These are phyloP conservation scores for Panagrolaimus sp. DNA, from an alignment of 1,140 invertebrate genomes.

Conservation along the genomic window DNA sequence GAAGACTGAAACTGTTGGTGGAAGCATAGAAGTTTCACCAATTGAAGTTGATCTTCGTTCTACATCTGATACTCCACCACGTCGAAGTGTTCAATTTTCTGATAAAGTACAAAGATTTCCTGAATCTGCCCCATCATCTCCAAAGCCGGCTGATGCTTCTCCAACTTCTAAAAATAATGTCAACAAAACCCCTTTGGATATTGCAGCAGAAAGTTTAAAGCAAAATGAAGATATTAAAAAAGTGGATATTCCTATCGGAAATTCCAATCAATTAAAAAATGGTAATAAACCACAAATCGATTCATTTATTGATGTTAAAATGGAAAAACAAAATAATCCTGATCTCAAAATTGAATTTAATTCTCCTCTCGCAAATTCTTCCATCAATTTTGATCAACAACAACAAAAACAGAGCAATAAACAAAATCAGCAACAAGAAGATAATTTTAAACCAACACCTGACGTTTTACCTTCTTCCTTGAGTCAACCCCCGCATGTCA, in stretches of 20 bases:
- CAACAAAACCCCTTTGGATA: neutral
- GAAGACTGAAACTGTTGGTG: too few relatives aligned
- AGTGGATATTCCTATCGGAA: neutral
- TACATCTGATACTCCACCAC: neutral
- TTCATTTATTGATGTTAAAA: neutral
- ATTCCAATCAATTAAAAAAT: neutral
- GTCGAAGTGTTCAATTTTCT: slow-evolving; percentile 3
- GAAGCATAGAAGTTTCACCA: neutral
- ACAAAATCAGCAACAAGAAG: too few relatives aligned
- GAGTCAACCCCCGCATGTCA: slow-evolving; percentile 3
- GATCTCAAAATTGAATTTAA: too few relatives aligned
- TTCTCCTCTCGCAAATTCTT: too few relatives aligned
- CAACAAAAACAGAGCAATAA: too few relatives aligned
- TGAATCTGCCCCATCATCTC: neutral
- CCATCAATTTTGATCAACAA: too few relatives aligned
- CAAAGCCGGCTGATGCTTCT: neutral
- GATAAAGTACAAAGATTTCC: slow-evolving; percentile 11
- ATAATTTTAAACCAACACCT: too few relatives aligned
- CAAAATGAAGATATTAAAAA: neutral
- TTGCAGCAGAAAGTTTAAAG: neutral
- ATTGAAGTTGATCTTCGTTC: neutral
- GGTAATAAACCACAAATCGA: slow-evolving; percentile 1
- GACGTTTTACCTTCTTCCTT: neutral
- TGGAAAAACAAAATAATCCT: neutral
- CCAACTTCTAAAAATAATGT: neutral